Conservation (phyloP, 2,797 vertebrate species). For the Alectoris magna region DNA sequence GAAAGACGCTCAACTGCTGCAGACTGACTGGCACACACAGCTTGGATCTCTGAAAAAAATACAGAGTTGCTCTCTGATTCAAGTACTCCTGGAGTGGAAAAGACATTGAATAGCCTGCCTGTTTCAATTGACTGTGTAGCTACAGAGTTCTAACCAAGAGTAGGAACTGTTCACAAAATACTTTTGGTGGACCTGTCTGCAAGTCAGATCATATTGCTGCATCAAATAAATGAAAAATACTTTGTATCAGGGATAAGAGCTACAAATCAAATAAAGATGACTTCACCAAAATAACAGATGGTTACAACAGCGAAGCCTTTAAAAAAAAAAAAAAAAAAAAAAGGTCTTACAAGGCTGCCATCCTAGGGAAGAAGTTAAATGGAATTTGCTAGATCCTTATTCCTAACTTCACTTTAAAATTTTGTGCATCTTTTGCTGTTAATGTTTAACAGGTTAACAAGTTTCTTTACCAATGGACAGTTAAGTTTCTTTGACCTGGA, state of each 20-base stretch:
- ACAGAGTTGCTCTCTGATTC: slow-evolving; percentile 25
- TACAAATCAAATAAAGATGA: not conserved
- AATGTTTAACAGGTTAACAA: not conserved
- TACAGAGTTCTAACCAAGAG: slow-evolving; percentile 12
- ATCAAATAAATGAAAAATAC: not conserved
- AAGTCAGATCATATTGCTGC: not conserved
- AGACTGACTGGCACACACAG: not conserved
- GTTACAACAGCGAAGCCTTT: not conserved
- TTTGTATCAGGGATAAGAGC: not conserved
- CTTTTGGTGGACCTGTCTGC: not conserved
- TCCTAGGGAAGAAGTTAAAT: not conserved
- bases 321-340: not conserved
- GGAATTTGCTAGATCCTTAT: not conserved
- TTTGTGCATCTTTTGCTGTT: not conserved
- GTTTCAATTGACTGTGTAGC: not conserved
- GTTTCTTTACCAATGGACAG: not conserved
- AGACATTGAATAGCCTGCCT: slow-evolving; percentile 22
- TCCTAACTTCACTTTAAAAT: not conserved
- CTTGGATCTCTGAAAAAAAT: not conserved
- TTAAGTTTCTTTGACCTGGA: not conserved
- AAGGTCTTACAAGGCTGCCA: not conserved
- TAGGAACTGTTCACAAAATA: not conserved
- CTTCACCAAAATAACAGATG: not conserved
- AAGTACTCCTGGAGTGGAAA: slow-evolving; percentile 47
- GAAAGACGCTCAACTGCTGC: not conserved